A percentile compares a stretch with the other conserved stretches of the same genome.
These are phyloP conservation scores for Poecilia velifera DNA, from an alignment of 2,797 vertebrate species.

Conservation along the genomic window DNA sequence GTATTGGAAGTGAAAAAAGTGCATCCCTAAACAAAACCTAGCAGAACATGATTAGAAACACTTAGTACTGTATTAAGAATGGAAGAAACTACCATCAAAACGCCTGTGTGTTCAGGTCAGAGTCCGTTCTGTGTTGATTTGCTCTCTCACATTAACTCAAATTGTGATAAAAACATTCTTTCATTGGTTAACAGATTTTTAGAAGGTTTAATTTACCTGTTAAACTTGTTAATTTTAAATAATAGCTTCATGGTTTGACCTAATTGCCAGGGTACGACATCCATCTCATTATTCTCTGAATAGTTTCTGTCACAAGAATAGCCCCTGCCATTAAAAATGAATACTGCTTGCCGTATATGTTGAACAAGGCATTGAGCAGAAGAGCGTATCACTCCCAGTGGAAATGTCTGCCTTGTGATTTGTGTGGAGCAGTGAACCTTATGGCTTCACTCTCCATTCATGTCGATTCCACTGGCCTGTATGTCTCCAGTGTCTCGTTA, in stretches of 20 bases:
- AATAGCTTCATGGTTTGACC: constrained; percentile 1
- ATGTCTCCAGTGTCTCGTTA: constrained; percentile 53
- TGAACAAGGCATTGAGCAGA: constrained; percentile 10
- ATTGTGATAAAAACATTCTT: background rate
- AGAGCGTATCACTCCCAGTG: background rate
- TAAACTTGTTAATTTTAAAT: background rate
- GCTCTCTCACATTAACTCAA: background rate
- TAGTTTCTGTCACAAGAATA: constrained; percentile 45
- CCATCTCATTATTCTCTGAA: constrained; percentile 28
- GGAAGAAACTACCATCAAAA: background rate
- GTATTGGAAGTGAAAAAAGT: too few relatives aligned
- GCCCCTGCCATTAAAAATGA: constrained; percentile 45
- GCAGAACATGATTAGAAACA: background rate
- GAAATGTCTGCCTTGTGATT: constrained; percentile 3
- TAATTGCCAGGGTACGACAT: constrained; percentile 13
- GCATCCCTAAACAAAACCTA: background rate
- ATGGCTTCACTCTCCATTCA: constrained; percentile 25
- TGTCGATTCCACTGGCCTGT: constrained; percentile 34
- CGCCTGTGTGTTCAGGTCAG: background rate
- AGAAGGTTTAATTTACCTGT: background rate
- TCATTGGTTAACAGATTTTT: background rate
- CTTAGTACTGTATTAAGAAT: background rate
- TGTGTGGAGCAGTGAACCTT: constrained; percentile 3
- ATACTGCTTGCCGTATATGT: constrained; percentile 7
- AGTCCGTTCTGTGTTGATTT: background rate